Evolutionary conservation across 2,113 vertebrate genomes (phyloP).

Genomic region (Noctilio leporinus): DNA sequence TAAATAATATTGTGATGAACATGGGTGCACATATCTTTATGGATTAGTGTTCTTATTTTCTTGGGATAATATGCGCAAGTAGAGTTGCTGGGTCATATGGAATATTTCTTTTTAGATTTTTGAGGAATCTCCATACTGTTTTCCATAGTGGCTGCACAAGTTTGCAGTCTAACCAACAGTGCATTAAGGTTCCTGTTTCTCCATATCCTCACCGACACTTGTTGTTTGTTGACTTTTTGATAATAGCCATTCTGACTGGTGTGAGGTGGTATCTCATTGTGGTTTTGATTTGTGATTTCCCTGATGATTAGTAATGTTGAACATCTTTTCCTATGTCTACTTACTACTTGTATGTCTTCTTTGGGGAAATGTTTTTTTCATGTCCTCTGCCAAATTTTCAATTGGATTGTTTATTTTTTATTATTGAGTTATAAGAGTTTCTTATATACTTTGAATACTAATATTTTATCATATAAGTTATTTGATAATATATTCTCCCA

Average conservation of each 20-base stretch:
- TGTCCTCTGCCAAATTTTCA: neutral
- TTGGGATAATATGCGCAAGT: no score
- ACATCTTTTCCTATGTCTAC: neutral
- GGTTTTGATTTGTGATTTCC: neutral
- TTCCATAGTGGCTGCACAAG: no score
- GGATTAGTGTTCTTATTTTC: no score
- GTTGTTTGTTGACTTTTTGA: neutral
- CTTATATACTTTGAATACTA: neutral
- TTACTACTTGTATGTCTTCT: neutral
- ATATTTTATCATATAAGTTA: neutral
- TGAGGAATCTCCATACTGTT: no score
- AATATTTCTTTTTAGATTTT: no score
- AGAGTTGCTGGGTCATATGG: no score
- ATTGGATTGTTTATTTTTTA: neutral
- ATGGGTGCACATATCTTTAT: no score
- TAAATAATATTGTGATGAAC: no score
- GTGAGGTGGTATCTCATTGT: neutral
- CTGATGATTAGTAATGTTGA: neutral
- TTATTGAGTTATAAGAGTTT: neutral
- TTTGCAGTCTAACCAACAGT: no score
- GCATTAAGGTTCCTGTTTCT: no score
- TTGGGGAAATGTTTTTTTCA: neutral
- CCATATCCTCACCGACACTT: neutral
- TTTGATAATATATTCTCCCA: neutral
- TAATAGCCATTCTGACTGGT: neutral